Conservation (phyloP, 2,888 invertebrate genomes). For the Acleris cristana region DNA sequence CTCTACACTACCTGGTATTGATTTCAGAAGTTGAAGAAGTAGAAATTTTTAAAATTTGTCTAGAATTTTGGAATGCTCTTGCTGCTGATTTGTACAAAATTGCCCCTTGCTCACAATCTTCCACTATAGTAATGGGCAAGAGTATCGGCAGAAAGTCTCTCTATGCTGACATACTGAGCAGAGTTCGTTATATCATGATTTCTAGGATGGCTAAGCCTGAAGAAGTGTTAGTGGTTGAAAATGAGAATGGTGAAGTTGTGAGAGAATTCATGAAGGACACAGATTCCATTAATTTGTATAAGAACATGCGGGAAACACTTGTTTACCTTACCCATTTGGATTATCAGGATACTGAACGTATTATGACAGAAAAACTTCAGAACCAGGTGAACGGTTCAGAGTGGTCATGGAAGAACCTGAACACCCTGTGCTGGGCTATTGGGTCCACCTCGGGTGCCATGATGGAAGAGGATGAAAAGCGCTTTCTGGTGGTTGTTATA, state of each 20-base stretch:
- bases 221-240: conserved; percentile 99
- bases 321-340: conserved; percentile 99
- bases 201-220: conserved; percentile 99
- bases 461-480: conserved; percentile 99
- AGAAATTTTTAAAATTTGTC: conserved; percentile 99
- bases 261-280: conserved; percentile 99
- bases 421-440: conserved; percentile 99
- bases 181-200: conserved; percentile 98
- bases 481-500: conserved; percentile 99
- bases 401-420: conserved; percentile 99
- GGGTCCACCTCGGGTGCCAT: conserved; percentile 99
- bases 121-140: conserved; percentile 69
- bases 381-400: conserved; percentile 99
- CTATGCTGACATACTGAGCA: conserved; percentile 92
- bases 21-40: conserved; percentile 99
- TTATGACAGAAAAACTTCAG: conserved; percentile 99
- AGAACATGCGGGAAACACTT: conserved; percentile 98
- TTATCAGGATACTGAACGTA: conserved; percentile 97
- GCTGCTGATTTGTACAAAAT: conserved; percentile 96
- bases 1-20: conserved; percentile 93
- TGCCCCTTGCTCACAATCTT: conserved; percentile 86
- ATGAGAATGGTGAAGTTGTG: conserved; percentile 99
- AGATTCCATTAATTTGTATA: conserved; percentile 99
- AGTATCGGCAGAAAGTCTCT: conserved; percentile 86
- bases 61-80: conserved; percentile 99